Percentiles rank a stretch among this genome's conserved stretches.
phyloP scores from a whole-genome alignment of 92 coral and sea anemone genomes.

The Blastomussa wellsi region DNA sequence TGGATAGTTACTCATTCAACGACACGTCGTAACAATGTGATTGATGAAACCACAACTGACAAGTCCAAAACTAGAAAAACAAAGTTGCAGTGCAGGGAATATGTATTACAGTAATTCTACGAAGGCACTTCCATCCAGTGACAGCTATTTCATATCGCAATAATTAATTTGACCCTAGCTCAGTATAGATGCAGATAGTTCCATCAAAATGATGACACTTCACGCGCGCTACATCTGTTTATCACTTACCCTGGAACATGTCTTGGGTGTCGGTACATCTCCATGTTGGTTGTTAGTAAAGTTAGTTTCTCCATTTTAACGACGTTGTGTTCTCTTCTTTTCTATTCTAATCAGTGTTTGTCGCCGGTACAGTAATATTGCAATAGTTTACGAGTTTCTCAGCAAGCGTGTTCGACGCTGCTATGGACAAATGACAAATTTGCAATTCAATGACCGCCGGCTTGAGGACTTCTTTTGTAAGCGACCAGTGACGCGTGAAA shows the following conservation, averaged over 20 bases:
- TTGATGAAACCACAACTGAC: neutral
- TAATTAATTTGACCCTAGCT: constrained; percentile 20
- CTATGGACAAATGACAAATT: constrained; percentile 53
- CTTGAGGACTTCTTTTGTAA: neutral
- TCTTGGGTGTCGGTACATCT: constrained; percentile 84
- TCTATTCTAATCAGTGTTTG: neutral
- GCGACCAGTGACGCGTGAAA: constrained; percentile 14
- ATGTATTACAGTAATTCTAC: neutral
- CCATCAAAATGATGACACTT: constrained; percentile 9
- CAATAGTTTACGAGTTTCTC: neutral
- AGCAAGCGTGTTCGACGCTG: constrained; percentile 39
- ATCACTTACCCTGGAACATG: constrained; percentile 94
- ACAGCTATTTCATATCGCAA: neutral
- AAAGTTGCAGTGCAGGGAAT: neutral
- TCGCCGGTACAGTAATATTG: constrained; percentile 1
- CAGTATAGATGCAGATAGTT: neutral
- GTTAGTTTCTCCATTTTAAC: constrained; percentile 81
- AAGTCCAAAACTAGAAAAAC: neutral
- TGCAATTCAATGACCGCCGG: constrained; percentile 30
- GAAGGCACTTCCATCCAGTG: neutral
- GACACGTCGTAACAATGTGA: neutral
- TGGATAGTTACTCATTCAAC: neutral
- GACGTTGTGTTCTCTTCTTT: neutral
- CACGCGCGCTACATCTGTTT: neutral
- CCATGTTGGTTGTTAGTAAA: constrained; percentile 82